phyloP scores from a whole-genome alignment of 2,113 vertebrate genomes.

The Poeciliopsis prolifica region DNA sequence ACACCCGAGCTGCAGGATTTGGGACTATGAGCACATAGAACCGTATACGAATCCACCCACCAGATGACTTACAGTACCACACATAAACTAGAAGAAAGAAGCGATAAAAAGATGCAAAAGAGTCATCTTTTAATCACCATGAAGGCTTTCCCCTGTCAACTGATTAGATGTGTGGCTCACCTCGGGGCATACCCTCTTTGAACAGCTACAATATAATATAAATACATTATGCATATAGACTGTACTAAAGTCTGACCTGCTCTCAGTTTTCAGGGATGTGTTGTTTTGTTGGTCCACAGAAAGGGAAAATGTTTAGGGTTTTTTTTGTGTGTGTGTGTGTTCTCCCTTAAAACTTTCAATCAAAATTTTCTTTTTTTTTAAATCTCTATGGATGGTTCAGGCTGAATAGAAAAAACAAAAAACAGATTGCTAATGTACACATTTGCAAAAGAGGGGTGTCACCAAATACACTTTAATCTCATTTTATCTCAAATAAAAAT shows the following conservation, averaged over 20 bases:
- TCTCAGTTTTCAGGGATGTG: neutral
- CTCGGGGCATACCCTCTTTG: slow-evolving; percentile 34
- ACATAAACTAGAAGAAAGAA: neutral
- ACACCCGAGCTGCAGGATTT: neutral
- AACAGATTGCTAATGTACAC: neutral
- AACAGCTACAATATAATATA: slow-evolving; percentile 21
- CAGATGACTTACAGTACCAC: neutral
- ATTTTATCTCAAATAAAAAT: neutral
- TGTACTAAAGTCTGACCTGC: slow-evolving; percentile 5
- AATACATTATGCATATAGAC: slow-evolving; percentile 36
- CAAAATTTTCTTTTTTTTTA: neutral
- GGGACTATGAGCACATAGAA: neutral
- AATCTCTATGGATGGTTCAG: neutral
- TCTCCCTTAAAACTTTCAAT: neutral
- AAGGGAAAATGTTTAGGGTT: neutral
- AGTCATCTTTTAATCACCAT: slow-evolving; percentile 1
- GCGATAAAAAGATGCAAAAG: slow-evolving; percentile 23
- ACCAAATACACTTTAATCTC: neutral
- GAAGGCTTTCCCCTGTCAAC: slow-evolving; percentile 38
- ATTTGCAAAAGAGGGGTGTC: neutral
- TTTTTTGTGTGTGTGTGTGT: neutral
- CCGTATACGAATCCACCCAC: neutral
- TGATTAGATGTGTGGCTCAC: slow-evolving; percentile 48
- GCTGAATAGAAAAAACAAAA: neutral
- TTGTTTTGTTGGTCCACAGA: neutral